These are phyloP conservation scores for Tragulus kanchil DNA, from an alignment of 2,113 vertebrate species.

Conservation along the genomic window DNA sequence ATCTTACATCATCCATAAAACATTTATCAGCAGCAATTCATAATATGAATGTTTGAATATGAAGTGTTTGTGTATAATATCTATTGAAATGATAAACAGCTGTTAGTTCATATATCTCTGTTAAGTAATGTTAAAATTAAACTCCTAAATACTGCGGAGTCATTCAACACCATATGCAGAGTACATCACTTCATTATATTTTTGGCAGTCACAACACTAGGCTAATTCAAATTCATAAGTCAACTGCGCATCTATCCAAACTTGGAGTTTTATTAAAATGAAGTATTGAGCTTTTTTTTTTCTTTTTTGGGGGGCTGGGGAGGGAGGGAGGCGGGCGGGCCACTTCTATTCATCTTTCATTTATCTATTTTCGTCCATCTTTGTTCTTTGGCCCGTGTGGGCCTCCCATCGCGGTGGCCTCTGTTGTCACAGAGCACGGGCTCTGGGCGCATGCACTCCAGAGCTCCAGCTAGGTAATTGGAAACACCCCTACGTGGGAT, in stretches of 20 bases:
- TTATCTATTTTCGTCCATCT: too few relatives aligned
- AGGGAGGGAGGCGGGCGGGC: too few relatives aligned
- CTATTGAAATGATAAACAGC: slow-evolving; percentile 87
- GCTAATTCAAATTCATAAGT: slow-evolving; percentile 72
- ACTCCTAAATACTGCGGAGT: slow-evolving; percentile 77
- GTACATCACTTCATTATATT: slow-evolving; percentile 72
- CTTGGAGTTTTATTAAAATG: not conserved
- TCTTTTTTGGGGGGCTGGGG: too few relatives aligned
- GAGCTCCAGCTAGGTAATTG: too few relatives aligned
- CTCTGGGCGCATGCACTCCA: too few relatives aligned
- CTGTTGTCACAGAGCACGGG: too few relatives aligned
- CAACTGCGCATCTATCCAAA: slow-evolving; percentile 53
- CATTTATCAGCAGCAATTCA: slow-evolving; percentile 78
- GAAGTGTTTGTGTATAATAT: slow-evolving; percentile 85
- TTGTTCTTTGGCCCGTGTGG: too few relatives aligned
- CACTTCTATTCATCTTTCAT: too few relatives aligned
- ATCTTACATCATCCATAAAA: slow-evolving; percentile 88
- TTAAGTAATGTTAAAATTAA: slow-evolving; percentile 88
- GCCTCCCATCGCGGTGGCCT: too few relatives aligned
- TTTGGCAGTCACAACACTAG: slow-evolving; percentile 62
- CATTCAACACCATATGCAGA: slow-evolving; percentile 72
- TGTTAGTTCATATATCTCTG: slow-evolving; percentile 88
- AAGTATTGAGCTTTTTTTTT: not conserved
- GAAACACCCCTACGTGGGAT: too few relatives aligned
- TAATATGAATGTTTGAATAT: slow-evolving; percentile 82